phyloP scores from a whole-genome alignment of 92 coral and sea anemone species.

The Metridium senile region DNA sequence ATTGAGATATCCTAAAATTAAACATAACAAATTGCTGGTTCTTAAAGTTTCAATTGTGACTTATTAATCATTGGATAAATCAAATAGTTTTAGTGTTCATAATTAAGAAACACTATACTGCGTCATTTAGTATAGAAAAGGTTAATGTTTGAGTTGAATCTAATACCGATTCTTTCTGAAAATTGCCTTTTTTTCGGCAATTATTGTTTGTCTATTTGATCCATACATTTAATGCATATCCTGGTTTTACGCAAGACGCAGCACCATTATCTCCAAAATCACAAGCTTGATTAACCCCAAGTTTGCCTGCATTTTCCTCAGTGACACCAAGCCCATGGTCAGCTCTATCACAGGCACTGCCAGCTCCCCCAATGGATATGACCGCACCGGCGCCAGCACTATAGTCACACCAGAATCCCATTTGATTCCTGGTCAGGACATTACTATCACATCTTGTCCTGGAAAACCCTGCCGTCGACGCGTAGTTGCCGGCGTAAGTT shows the following conservation, averaged over 20 bases:
- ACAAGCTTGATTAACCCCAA: neutral
- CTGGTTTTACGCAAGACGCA: neutral
- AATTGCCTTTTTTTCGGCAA: no score
- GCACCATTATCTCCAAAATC: slow-evolving; percentile 41
- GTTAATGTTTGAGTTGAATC: no score
- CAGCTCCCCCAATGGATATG: slow-evolving; percentile 67
- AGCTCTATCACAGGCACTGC: slow-evolving; percentile 40
- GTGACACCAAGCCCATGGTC: slow-evolving; percentile 76
- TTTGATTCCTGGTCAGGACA: slow-evolving; percentile 15
- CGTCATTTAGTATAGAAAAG: no score
- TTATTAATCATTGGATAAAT: no score
- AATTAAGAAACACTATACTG: no score
- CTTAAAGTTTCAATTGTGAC: no score
- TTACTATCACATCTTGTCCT: slow-evolving; percentile 49
- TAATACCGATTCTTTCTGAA: no score
- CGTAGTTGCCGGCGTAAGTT: slow-evolving; percentile 50
- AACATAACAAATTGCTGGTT: no score
- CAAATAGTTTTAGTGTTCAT: no score
- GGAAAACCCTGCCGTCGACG: slow-evolving; percentile 41
- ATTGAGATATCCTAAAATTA: no score
- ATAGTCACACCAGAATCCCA: slow-evolving; percentile 83
- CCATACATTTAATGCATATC: neutral
- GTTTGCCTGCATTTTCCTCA: slow-evolving; percentile 26
- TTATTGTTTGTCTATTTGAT: neutral
- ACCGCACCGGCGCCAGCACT: slow-evolving; percentile 50